phyloP scores from a whole-genome alignment of 1,140 invertebrate genomes.

The Aculops lycopersici region DNA sequence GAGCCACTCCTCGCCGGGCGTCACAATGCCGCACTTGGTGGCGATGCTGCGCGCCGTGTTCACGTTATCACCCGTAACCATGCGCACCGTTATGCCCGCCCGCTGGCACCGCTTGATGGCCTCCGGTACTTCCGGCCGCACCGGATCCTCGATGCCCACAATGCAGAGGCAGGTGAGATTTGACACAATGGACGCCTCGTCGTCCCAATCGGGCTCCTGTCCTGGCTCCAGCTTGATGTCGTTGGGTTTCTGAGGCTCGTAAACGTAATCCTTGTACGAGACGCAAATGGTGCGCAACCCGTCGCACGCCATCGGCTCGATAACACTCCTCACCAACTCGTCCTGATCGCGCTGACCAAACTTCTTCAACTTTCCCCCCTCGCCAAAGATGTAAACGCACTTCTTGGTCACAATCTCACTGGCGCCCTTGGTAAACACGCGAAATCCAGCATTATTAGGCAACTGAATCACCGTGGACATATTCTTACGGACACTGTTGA shows the following conservation, averaged over 20 bases:
- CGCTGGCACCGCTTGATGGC: constrained; percentile 78
- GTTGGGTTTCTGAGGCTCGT: constrained; percentile 22
- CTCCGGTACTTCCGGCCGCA: constrained; percentile 74
- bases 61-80: constrained; percentile 98
- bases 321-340: constrained; percentile 61
- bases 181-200: constrained; percentile 64
- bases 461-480: constrained; percentile 77
- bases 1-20: constrained; percentile 68
- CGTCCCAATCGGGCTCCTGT: constrained; percentile 77
- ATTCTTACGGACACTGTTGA: constrained; percentile 91
- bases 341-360: constrained; percentile 78
- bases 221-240: constrained; percentile 50
- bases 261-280: constrained; percentile 67
- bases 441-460: constrained; percentile 39
- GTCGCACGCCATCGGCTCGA: constrained; percentile 96
- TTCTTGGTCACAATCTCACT: constrained; percentile 96
- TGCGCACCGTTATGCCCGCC: constrained; percentile 93
- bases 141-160: constrained; percentile 94
- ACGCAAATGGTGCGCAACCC: constrained; percentile 84
- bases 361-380: constrained; percentile 54
- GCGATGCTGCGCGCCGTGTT: constrained; percentile 95
- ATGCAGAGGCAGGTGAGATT: constrained; percentile 82
- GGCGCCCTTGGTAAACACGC: constrained; percentile 88
- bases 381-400: constrained; percentile 83
- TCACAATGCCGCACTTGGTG: constrained; percentile 78